A percentile compares a stretch with the other conserved stretches of the same genome.
These are phyloP conservation scores for Podocnemis expansa DNA, from an alignment of 2,113 vertebrate genomes.

Conservation along the genomic window DNA sequence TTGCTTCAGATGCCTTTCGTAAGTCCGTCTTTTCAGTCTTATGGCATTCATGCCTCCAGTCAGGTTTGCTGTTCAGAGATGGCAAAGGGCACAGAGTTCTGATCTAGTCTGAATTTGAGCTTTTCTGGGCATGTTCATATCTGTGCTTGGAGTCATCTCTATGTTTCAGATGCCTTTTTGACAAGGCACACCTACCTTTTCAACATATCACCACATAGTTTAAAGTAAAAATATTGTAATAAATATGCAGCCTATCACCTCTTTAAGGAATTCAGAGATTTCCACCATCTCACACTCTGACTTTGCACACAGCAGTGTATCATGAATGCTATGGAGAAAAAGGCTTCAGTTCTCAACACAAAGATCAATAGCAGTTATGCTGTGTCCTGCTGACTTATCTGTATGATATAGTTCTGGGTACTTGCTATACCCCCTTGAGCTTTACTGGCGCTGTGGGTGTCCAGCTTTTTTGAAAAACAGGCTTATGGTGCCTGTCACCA, in stretches of 20 bases:
- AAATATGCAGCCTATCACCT: neutral
- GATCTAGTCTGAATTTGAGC: slow-evolving; percentile 58
- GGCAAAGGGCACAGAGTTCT: neutral
- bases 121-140: slow-evolving; percentile 57
- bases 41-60: slow-evolving; percentile 39
- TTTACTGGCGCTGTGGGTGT: neutral
- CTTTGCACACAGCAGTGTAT: neutral
- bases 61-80: slow-evolving; percentile 45
- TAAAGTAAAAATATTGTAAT: neutral
- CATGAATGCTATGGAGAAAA: slow-evolving; percentile 8
- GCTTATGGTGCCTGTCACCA: neutral
- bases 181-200: slow-evolving; percentile 5
- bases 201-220: neutral
- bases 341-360: neutral
- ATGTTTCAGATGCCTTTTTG: slow-evolving; percentile 25
- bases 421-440: neutral
- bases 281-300: neutral
- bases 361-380: neutral
- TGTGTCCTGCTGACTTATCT: neutral
- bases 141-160: slow-evolving; percentile 4
- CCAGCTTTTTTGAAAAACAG: neutral
- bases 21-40: slow-evolving; percentile 16
- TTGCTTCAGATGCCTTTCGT: neutral
- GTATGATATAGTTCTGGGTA: neutral
- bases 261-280: slow-evolving; percentile 7